These are phyloP conservation scores for Progne subis DNA, from an alignment of 2,113 vertebrate genomes.

Conservation along the genomic window DNA sequence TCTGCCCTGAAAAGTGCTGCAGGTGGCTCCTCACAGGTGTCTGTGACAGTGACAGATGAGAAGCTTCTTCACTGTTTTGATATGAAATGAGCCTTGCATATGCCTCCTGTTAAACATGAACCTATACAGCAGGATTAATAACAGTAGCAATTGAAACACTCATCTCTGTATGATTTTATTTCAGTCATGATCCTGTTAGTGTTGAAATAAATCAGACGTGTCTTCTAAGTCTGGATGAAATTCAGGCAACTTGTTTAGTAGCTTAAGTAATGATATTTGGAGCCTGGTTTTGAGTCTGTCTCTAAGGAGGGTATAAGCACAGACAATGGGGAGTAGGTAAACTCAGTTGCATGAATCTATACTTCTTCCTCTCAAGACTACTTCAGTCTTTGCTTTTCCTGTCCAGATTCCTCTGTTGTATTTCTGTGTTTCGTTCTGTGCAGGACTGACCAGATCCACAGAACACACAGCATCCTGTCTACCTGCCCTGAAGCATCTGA, in stretches of 20 bases:
- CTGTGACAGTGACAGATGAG: conserved; percentile 48
- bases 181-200: not conserved
- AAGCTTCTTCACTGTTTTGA: conserved; percentile 26
- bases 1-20: not conserved
- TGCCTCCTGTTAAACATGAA: conserved; percentile 41
- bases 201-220: not conserved
- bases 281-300: not conserved
- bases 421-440: not conserved
- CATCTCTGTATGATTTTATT: conserved; percentile 13
- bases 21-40: conserved; percentile 13
- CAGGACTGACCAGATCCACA: not conserved
- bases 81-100: conserved; percentile 56
- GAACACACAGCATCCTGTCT: not conserved
- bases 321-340: not conserved
- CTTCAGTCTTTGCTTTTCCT: not conserved
- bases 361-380: not conserved
- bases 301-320: not conserved
- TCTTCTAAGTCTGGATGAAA: not conserved
- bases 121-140: conserved; percentile 39
- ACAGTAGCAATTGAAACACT: not conserved
- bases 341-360: not conserved
- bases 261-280: not conserved
- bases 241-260: not conserved
- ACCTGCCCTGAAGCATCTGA: not conserved
- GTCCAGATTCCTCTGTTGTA: not conserved